A percentile compares a stretch with the other conserved stretches of the same genome.
These are phyloP conservation scores for Rhamphomyia laevipes DNA, from an alignment of 2,888 invertebrate species.

Conservation along the genomic window DNA sequence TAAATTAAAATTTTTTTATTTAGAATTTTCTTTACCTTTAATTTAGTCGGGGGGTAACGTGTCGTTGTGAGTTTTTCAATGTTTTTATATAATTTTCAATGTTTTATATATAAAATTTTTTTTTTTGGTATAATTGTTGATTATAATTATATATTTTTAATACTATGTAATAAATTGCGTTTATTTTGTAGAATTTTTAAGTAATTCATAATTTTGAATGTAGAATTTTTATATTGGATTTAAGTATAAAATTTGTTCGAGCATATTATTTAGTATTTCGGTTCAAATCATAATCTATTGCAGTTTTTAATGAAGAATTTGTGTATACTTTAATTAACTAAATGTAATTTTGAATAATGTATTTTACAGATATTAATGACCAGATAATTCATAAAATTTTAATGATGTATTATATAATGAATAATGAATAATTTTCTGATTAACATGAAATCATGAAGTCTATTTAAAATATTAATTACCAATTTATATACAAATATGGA, in stretches of 20 bases:
- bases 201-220: slow-evolving; percentile 3
- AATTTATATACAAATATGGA: background rate
- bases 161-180: background rate
- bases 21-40: slow-evolving; percentile 29
- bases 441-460: no score
- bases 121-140: slow-evolving; percentile 15
- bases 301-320: no score
- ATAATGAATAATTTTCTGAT: no score
- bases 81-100: slow-evolving; percentile 23
- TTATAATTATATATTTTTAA: slow-evolving; percentile 2
- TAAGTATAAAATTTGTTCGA: slow-evolving; percentile 6
- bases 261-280: background rate
- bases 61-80: slow-evolving; percentile 37
- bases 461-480: no score
- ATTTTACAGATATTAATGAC: background rate
- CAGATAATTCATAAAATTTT: background rate
- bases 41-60: slow-evolving; percentile 38
- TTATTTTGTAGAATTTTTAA: slow-evolving; percentile 2
- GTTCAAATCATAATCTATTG: no score
- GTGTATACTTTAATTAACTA: no score
- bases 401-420: background rate
- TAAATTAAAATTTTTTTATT: no score
- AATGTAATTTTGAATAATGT: no score
- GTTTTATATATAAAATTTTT: slow-evolving; percentile 21
- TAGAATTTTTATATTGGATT: slow-evolving; percentile 2